Evolutionary conservation across 2,888 invertebrate genomes (phyloP), one percentile per base, ranked within the genome.

Genomic region (Drosophila mettleri): DNA sequence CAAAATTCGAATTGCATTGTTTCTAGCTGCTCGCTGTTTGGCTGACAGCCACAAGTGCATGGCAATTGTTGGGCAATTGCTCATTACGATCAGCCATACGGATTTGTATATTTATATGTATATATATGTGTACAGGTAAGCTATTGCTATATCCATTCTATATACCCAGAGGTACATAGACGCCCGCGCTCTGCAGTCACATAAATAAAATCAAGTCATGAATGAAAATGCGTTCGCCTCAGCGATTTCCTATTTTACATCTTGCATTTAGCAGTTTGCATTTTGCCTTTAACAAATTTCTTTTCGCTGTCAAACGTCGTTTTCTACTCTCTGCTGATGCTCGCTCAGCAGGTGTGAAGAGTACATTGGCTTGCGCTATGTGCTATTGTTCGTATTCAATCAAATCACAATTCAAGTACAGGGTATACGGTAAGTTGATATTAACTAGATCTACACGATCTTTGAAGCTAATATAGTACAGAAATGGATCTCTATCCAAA

Each of bases 41-140:
- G 86, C 82, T 81, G 88, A 87, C 88, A 87, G 83, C 82, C 83
- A 79, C 88, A 83, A 87, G 82, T 83, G 82, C 76, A 81, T 71
- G 64, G 70, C 73, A 66, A 60, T 73, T 69, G 69, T 78, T 76
- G 78, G 58, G 74, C 76, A 78, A 76, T 76, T 63, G 59, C 74
- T 72, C 72, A 68, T 71, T 60, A 57, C 57, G 69, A 22, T 41
- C 27, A 29, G 38, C 41, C 8, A 16, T n/a, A 60, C 24, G 29
- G 38, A 48, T 31, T 20, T 36, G 34, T 38, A 18, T 43, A 3
- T 24, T 24, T 29, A 27, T 14, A 34, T 18, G 5, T 10, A 38
- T n/a, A 18, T 7, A 7, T 7, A 29, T n/a, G n/a, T n/a, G n/a
- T 20, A 20, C 20, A 48, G 48, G 9, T 54, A 57, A 31, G 16